Base-by-base conservation (phyloP, 2,797 vertebrate genomes). In the Threskiornis aethiopicus region DNA sequence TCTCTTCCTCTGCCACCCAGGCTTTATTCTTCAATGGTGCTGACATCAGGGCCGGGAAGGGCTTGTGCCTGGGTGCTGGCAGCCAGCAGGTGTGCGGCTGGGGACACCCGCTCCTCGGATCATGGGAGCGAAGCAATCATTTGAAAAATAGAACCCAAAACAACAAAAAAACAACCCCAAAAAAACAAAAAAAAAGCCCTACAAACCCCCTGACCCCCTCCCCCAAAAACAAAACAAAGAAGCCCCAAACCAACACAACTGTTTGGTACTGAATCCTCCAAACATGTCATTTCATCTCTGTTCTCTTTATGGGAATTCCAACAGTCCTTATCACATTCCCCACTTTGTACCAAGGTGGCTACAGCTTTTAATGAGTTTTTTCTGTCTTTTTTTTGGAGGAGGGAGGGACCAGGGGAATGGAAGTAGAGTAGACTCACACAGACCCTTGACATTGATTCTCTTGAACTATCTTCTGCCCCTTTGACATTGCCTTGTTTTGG, bases 321-420 rank as follows among this genome's bases (percentile, higher is more conserved):
- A 2, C 41, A 72, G 33, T 39, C 18, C 11, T 75, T 64, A 49
- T 6, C 26, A 39, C 16, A 17, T 47, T 84, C 8, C 4, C 4
- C 4, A 17, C 6, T 33, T 54, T 33, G 15, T 62, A 85, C 19
- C 4, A 19, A 46, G 16, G 15, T 42, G 5, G 37, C 22, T 78
- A 15, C 13, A 44, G 7, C 12, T 52, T 61, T 66, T 66, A 67
- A 26, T 55, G 24, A 47, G 4, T 35, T 31, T 66, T 57, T 71
- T 9, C 12, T 61, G 37, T 31, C 3, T 31, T 3, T 15, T 7
- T 49, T 29, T 17, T 1, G 9, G 11, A 3, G 1, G 8, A n/a
- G 31, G 16, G 19, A n/a, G 39, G 3, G 5, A 57, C 15, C 9
- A 57, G 6, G 16, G 13, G 3, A 66, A 37, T 28, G 8, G 25